Evolutionary conservation across 2,797 vertebrate genomes (phyloP).

Genomic region (Cirrhinus mrigala): DNA sequence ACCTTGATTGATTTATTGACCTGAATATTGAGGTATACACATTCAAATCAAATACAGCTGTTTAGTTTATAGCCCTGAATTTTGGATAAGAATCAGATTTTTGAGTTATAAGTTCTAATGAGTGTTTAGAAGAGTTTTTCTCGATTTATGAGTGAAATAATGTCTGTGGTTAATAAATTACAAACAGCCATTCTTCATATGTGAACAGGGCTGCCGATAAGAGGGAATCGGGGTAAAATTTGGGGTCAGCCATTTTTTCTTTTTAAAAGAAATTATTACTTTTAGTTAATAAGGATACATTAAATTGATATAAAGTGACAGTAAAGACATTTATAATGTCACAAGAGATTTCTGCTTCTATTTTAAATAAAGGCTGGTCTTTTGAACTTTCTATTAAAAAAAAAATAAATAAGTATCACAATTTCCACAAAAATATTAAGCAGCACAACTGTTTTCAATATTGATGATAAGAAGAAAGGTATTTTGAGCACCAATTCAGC

Average conservation of each 20-base stretch:
- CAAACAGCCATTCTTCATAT: not conserved
- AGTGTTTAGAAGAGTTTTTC: not conserved
- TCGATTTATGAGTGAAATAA: not conserved
- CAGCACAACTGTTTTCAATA: not conserved
- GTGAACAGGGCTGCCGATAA: not conserved
- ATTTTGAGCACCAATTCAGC: no score
- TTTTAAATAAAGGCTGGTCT: not conserved
- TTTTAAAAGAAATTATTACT: not conserved
- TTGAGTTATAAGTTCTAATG: not conserved
- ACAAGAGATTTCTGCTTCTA: not conserved
- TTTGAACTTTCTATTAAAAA: not conserved
- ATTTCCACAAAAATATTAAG: not conserved
- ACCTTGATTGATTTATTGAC: constrained; percentile 34
- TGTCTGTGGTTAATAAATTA: not conserved
- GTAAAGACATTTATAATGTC: not conserved
- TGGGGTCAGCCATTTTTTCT: not conserved
- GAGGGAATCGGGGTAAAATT: not conserved
- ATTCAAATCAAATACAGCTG: not conserved
- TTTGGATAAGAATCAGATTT: not conserved
- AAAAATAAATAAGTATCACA: not conserved
- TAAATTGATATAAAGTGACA: not conserved
- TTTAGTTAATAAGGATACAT: not conserved
- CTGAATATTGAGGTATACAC: not conserved
- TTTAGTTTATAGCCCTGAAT: not conserved
- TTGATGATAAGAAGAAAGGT: no score